These are phyloP conservation scores for Andrena cerasifolii DNA, from an alignment of 1,140 invertebrate genomes.

Conservation along the genomic window DNA sequence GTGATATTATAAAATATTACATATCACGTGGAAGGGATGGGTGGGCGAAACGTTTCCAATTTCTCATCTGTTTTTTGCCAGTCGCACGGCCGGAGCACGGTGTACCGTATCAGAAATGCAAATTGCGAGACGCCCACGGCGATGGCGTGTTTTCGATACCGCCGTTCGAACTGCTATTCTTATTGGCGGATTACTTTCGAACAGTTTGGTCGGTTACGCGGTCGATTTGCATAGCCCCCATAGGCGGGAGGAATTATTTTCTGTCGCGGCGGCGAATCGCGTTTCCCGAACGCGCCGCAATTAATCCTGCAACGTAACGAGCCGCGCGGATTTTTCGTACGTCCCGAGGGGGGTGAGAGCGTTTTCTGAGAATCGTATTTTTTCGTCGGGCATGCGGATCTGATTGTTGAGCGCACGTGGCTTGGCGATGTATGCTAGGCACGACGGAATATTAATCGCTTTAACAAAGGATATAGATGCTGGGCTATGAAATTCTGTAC, in stretches of 20 bases:
- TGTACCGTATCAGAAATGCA: constrained; percentile 42
- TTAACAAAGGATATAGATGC: neutral
- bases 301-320: constrained; percentile 28
- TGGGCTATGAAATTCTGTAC: neutral
- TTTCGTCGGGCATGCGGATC: no score
- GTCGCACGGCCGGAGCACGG: neutral
- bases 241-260: constrained; percentile 31
- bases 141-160: constrained; percentile 40
- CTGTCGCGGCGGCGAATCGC: neutral
- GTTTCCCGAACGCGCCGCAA: neutral
- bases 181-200: constrained; percentile 45
- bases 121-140: constrained; percentile 27
- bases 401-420: no score
- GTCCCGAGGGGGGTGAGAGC: neutral
- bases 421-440: no score
- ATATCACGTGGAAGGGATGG: neutral
- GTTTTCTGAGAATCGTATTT: neutral
- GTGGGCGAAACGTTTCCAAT: constrained; percentile 32
- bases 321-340: neutral
- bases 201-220: neutral
- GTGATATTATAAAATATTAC: constrained; percentile 36
- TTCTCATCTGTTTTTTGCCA: constrained; percentile 17
- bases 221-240: constrained; percentile 25
- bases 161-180: constrained; percentile 24
- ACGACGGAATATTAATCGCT: neutral